These are phyloP conservation scores for Aspidiotus destructor DNA, from an alignment of 2,888 invertebrate genomes.

Conservation along the genomic window DNA sequence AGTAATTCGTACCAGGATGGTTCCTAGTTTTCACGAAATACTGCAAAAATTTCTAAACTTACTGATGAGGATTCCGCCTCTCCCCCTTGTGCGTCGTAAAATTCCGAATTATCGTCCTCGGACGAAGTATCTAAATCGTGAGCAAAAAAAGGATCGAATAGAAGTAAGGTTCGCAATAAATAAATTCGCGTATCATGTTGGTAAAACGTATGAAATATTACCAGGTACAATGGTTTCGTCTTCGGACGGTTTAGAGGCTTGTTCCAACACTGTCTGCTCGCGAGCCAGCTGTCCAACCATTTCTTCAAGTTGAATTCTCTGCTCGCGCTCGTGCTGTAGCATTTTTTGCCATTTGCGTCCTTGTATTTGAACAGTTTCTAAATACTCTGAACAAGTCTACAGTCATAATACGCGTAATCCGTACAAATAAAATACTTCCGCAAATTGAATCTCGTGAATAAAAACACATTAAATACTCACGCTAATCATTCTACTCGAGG, in stretches of 20 bases:
- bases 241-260: slow-evolving; percentile 56
- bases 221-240: slow-evolving; percentile 14
- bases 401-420: slow-evolving; percentile 33
- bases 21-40: no score
- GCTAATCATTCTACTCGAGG: slow-evolving; percentile 94
- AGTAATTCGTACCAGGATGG: no score
- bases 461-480: slow-evolving; percentile 47
- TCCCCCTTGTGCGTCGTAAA: slow-evolving; percentile 49
- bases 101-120: slow-evolving; percentile 52
- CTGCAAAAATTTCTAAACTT: background rate
- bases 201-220: background rate
- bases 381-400: slow-evolving; percentile 83
- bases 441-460: background rate
- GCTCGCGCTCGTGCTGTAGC: slow-evolving; percentile 89
- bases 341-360: slow-evolving; percentile 87
- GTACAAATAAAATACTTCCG: slow-evolving; percentile 7
- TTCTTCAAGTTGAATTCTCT: slow-evolving; percentile 81
- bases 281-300: slow-evolving; percentile 95
- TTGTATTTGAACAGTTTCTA: slow-evolving; percentile 79
- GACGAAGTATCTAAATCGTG: slow-evolving; percentile 43
- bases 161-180: background rate
- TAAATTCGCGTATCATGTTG: background rate
- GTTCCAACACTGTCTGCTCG: slow-evolving; percentile 92
- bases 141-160: background rate
- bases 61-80: slow-evolving; percentile 33